Percentiles rank a stretch among this genome's conserved stretches.
Evolutionary conservation across 2,888 invertebrate genomes (phyloP).

Genomic region (Stenodera caucasica): DNA sequence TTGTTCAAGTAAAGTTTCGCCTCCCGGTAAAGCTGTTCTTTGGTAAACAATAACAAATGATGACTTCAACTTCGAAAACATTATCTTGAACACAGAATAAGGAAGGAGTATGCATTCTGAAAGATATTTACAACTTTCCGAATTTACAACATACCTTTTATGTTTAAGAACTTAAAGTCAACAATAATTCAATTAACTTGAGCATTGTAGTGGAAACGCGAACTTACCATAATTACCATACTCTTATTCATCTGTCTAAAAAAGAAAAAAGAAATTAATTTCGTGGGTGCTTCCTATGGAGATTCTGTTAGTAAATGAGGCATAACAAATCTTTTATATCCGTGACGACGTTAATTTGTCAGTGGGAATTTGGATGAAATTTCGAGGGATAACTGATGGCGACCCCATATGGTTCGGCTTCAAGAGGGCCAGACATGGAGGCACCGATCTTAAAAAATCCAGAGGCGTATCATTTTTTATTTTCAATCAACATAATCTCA

Average conservation of each 20-base stretch:
- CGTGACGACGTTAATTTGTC: conserved; percentile 12
- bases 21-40: conserved; percentile 27
- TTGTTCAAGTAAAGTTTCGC: conserved; percentile 26
- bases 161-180: conserved; percentile 26
- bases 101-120: conserved; percentile 14
- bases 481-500: not conserved
- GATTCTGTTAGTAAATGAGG: conserved; percentile 1
- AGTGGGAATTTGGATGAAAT: conserved; percentile 3
- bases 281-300: no score
- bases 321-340: conserved; percentile 2
- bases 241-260: no score
- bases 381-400: conserved; percentile 10
- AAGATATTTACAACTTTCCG: conserved; percentile 25
- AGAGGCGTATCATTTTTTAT: not conserved
- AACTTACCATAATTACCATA: no score
- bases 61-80: conserved; percentile 25
- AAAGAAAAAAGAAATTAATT: no score
- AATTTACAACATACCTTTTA: conserved; percentile 13
- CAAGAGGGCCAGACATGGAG: not conserved
- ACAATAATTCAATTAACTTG: conserved; percentile 24
- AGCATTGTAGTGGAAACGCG: no score
- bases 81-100: conserved; percentile 15
- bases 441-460: not conserved
- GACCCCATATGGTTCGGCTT: conserved; percentile 6
- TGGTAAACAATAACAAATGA: conserved; percentile 30